Percentiles rank a stretch among this genome's conserved stretches.
Evolutionary conservation across 2,888 invertebrate genomes (phyloP).

Genomic region (Aleiodes testaceus): DNA sequence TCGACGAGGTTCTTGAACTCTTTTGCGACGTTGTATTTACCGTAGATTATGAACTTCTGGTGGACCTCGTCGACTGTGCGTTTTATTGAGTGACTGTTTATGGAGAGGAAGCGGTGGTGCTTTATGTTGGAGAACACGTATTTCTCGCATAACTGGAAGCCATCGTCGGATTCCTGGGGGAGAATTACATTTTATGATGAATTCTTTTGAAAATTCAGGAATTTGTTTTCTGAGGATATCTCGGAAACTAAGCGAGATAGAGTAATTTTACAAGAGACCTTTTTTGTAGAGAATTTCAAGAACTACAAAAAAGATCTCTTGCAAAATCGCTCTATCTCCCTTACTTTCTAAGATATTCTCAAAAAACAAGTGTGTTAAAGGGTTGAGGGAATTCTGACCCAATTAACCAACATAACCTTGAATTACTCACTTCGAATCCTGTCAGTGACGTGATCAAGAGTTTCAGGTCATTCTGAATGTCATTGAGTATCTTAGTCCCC

Average conservation of each 20-base stretch:
- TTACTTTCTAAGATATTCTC: background rate
- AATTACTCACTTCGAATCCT: conserved; percentile 62
- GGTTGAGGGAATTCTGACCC: background rate
- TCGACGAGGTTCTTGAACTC: conserved; percentile 70
- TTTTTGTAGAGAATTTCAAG: too few relatives aligned
- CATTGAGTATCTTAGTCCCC: conserved; percentile 64
- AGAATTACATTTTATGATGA: background rate
- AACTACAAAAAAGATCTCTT: background rate
- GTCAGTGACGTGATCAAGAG: conserved; percentile 65
- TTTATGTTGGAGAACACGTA: conserved; percentile 72
- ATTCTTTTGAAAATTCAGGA: too few relatives aligned
- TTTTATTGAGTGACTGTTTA: conserved; percentile 73
- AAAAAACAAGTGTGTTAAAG: background rate
- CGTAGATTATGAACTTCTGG: conserved; percentile 73
- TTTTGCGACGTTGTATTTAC: conserved; percentile 72
- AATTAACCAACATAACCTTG: conserved; percentile 25
- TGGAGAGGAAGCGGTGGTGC: conserved; percentile 72
- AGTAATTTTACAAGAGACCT: too few relatives aligned
- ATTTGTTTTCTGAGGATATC: too few relatives aligned
- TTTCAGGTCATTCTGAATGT: conserved; percentile 67
- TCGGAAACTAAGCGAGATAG: too few relatives aligned
- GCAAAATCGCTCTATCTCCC: background rate
- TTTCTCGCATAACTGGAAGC: conserved; percentile 70
- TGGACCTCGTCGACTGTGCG: conserved; percentile 72
- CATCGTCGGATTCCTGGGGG: conserved; percentile 69